Conservation (phyloP, 2,888 invertebrate genomes). For the Drosophila trichaetosa region DNA sequence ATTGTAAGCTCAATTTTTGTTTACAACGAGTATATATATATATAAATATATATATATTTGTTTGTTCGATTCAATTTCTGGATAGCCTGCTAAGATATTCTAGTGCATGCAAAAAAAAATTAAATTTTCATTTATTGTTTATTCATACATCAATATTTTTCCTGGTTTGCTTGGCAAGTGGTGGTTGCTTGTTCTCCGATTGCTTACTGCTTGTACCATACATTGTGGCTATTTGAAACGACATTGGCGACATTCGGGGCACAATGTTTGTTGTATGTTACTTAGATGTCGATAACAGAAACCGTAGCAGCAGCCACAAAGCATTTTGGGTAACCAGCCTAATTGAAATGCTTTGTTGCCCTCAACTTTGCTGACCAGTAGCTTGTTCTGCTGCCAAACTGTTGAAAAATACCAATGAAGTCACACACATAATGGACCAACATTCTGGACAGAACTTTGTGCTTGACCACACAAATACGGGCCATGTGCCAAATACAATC, state of each 20-base stretch:
- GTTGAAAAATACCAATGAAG: slow-evolving; percentile 26
- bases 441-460: slow-evolving; percentile 15
- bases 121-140: slow-evolving; percentile 20
- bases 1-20: background rate
- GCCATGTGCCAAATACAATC: slow-evolving; percentile 14
- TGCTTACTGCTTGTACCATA: slow-evolving; percentile 2
- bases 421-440: slow-evolving; percentile 11
- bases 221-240: slow-evolving; percentile 14
- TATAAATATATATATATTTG: background rate
- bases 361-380: slow-evolving; percentile 44
- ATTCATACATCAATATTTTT: slow-evolving; percentile 8
- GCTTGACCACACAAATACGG: slow-evolving; percentile 37
- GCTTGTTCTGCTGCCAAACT: slow-evolving; percentile 32
- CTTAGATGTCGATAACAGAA: slow-evolving; percentile 50
- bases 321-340: slow-evolving; percentile 8
- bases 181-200: background rate
- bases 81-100: background rate
- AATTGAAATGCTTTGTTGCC: slow-evolving; percentile 47
- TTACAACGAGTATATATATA: background rate
- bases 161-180: slow-evolving; percentile 6
- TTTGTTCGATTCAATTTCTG: background rate
- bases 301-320: background rate
- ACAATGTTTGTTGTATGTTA: slow-evolving; percentile 22
- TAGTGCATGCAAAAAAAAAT: slow-evolving; percentile 14
- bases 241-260: background rate